Evolutionary conservation across 2,888 invertebrate genomes (phyloP).

Genomic region (Orthonevra nobilis): DNA sequence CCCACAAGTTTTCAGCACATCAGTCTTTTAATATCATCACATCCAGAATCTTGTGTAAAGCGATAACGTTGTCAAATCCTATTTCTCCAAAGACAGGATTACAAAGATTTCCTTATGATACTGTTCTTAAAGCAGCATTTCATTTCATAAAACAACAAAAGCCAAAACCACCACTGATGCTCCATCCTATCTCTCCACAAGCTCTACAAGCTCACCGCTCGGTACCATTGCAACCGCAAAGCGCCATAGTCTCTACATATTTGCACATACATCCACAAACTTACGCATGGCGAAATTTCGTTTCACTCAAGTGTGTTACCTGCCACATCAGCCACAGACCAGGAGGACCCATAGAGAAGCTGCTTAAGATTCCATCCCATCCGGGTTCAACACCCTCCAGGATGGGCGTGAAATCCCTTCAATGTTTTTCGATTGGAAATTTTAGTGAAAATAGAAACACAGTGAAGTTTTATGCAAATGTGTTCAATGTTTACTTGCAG

Average conservation of each 20-base stretch:
- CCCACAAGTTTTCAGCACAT: too few relatives aligned
- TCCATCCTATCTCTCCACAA: constrained; percentile 9
- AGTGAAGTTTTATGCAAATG: constrained; percentile 67
- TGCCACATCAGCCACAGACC: constrained; percentile 51
- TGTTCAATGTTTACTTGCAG: constrained; percentile 51
- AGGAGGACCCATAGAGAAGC: constrained; percentile 12
- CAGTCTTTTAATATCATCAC: too few relatives aligned
- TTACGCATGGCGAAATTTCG: constrained; percentile 4
- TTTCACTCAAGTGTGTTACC: constrained; percentile 58
- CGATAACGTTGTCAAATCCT: constrained; percentile 24
- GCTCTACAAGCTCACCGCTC: not conserved
- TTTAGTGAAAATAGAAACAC: constrained; percentile 65
- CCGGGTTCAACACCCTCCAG: not conserved
- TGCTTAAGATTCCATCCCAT: constrained; percentile 36
- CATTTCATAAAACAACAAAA: constrained; percentile 47
- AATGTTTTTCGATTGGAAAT: constrained; percentile 59
- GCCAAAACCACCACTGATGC: constrained; percentile 10
- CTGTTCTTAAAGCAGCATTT: constrained; percentile 41
- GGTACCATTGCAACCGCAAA: constrained; percentile 37
- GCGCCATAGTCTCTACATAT: constrained; percentile 13
- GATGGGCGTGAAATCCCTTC: constrained; percentile 36
- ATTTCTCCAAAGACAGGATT: constrained; percentile 37
- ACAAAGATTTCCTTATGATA: constrained; percentile 28
- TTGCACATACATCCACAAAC: constrained; percentile 3
- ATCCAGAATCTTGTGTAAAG: too few relatives aligned